Evolutionary conservation across 2,113 vertebrate species (phyloP), one percentile per base, ranked within the genome.

Genomic region (Brachyhypopomus occidentalis): DNA sequence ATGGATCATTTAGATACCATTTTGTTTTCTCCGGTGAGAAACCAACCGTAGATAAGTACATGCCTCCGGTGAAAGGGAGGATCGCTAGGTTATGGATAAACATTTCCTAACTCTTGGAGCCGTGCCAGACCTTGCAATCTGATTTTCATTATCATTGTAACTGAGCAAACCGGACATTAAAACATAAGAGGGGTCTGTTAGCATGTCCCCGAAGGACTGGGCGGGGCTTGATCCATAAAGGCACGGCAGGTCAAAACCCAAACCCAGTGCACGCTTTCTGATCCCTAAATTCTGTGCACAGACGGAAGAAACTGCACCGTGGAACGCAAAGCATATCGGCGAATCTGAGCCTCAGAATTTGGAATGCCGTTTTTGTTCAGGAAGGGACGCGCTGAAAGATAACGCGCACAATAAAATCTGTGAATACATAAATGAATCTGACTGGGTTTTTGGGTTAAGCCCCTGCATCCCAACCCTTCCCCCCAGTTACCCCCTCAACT

Each of bases 361-460:
- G 12, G 30, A 70, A 41, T 5, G 14, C 17, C n/a, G 20, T 19
- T 62, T 38, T 48, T 80, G 58, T 72, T 41, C 27, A 25, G 36
- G 30, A 36, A 72, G 19, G 56, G 78, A 9, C 16, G 22, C 4
- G 6, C 58, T 22, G 9, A 60, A 72, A 41, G 67, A 38, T 60
- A 72, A 79, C 48, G 69, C 1, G 22, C 2, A 63, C 23, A 30
- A 48, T 69, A 72, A 79, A 79, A 72, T 25, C 62, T 34, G 62
- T 25, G 52, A 77, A 74, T 25, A 73, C 78, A 25, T 64, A 74
- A 80, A 80, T 66, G 22, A 55, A 71, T 4, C 8, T 14, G n/a
- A 62, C 25, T 25, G 82, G 36, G 64, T 34, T 36, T 70, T 64
- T 67, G 73, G 56, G 22, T 66, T 66, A 27, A 78, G 25, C 52